These are phyloP conservation scores for Harpegnathos saltator DNA, from an alignment of 1,140 invertebrate genomes.

Conservation along the genomic window DNA sequence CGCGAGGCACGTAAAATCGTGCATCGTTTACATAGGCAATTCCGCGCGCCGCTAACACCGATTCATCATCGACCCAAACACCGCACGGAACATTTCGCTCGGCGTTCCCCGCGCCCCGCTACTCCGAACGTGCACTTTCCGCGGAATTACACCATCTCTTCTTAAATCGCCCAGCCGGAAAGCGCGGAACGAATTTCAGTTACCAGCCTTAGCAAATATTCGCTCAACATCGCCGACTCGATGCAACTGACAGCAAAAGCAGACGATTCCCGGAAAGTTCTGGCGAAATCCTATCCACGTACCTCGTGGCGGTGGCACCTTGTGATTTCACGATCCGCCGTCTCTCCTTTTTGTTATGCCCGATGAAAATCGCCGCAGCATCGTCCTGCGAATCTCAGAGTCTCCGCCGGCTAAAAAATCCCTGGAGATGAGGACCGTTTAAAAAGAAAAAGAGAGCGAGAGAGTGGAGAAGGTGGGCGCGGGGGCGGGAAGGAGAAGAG, in stretches of 20 bases:
- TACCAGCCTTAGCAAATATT: constrained; percentile 72
- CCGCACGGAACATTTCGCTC: constrained; percentile 42
- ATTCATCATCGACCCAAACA: constrained; percentile 59
- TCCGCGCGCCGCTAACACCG: constrained; percentile 11
- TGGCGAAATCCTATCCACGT: constrained; percentile 69
- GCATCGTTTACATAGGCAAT: constrained; percentile 48
- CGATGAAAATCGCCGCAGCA: constrained; percentile 45
- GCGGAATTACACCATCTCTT: constrained; percentile 65
- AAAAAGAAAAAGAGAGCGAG: constrained; percentile 18
- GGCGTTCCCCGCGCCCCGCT: neutral
- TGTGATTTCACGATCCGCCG: constrained; percentile 70
- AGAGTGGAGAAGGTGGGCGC: neutral
- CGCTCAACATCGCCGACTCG: constrained; percentile 65
- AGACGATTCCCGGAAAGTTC: constrained; percentile 51
- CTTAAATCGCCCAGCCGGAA: constrained; percentile 60
- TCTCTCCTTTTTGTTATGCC: constrained; percentile 63
- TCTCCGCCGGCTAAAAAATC: constrained; percentile 39
- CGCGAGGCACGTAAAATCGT: constrained; percentile 29
- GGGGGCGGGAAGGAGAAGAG: neutral
- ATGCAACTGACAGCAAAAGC: constrained; percentile 72
- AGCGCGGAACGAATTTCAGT: constrained; percentile 72
- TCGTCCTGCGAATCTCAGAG: constrained; percentile 49
- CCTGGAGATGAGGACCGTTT: constrained; percentile 30
- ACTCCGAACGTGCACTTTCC: constrained; percentile 57
- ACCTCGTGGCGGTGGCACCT: constrained; percentile 69